Evolutionary conservation across 1,140 invertebrate species (phyloP), one percentile per base, ranked within the genome.

Genomic region (Ptiloglossa arizonensis): DNA sequence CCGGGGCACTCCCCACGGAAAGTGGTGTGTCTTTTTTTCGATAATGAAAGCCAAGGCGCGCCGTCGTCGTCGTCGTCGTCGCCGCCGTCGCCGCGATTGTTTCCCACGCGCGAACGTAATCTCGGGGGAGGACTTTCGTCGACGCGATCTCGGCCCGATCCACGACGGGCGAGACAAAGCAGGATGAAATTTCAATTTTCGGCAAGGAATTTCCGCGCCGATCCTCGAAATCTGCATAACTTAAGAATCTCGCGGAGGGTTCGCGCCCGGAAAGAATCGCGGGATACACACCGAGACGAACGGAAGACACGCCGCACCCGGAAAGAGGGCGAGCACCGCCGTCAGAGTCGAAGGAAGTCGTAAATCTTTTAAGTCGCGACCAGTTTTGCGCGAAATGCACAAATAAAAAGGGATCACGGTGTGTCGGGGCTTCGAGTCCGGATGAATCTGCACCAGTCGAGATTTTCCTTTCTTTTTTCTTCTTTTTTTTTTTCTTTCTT

Each of bases 141-240:
- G n/a, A n/a, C n/a, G 17, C 9, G 41, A 11, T 1, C 6, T 19
- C 27, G 19, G 22, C 17, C 27, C 24, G 59, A 62, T 62, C 59
- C 59, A 15, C 59, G 59, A 60, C 41, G 44, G 32, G n/a, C n/a
- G n/a, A 69, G 56, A 71, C 52, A 71, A 71, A 71, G 68, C 46
- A 59, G 85, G 81, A 79, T 81, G 72, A 81, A 86, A 79, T 86
- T 86, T 86, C 84, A 86, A 86, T 86, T 86, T 86, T 74, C 67
- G 79, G 41, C 48, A 2, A 35, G 59, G 75, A 66, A 82, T 71
- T 78, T 79, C 77, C 46, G 17, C 46, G 46, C n/a, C 63, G 63
- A 66, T 74, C 35, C 80, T 19, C 48, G 60, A 79, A 82, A 86
- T 86, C 79, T 76, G 82, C 79, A 84, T 86, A 82, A 79, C 79